These are phyloP conservation scores for Ispidina picta DNA, from an alignment of 2,797 vertebrate species.

Conservation along the genomic window DNA sequence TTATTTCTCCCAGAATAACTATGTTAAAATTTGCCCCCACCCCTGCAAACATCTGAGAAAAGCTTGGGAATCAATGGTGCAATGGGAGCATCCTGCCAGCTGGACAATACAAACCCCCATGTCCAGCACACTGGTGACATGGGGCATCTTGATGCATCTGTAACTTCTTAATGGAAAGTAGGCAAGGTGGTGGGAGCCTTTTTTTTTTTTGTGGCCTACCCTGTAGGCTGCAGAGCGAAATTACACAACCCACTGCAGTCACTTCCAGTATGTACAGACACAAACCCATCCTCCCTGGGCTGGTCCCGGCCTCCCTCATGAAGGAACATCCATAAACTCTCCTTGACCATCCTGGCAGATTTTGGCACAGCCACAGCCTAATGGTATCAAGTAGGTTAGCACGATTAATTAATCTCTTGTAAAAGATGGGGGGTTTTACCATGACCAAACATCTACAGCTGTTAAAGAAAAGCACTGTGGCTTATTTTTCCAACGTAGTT, in stretches of 20 bases:
- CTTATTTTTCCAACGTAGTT: background rate
- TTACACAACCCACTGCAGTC: background rate
- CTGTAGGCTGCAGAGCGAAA: background rate
- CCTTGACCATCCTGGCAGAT: background rate
- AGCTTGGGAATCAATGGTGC: background rate
- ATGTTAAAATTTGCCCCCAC: background rate
- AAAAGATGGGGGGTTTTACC: background rate
- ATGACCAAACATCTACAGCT: background rate
- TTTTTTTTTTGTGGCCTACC: background rate
- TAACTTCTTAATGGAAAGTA: background rate
- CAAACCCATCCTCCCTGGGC: background rate
- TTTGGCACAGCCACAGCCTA: background rate
- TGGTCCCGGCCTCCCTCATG: accelerated
- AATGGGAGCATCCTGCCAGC: background rate
- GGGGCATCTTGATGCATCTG: background rate
- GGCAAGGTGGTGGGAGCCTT: background rate
- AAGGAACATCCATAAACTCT: background rate
- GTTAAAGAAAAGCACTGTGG: background rate
- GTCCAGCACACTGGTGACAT: background rate
- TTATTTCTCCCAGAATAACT: background rate
- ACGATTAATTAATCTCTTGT: background rate
- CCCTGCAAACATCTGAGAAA: background rate
- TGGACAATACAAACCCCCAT: accelerated
- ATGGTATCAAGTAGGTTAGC: background rate
- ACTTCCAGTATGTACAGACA: background rate